Conservation (phyloP, 2,888 invertebrate species). For the Amblyteles armatorius region DNA sequence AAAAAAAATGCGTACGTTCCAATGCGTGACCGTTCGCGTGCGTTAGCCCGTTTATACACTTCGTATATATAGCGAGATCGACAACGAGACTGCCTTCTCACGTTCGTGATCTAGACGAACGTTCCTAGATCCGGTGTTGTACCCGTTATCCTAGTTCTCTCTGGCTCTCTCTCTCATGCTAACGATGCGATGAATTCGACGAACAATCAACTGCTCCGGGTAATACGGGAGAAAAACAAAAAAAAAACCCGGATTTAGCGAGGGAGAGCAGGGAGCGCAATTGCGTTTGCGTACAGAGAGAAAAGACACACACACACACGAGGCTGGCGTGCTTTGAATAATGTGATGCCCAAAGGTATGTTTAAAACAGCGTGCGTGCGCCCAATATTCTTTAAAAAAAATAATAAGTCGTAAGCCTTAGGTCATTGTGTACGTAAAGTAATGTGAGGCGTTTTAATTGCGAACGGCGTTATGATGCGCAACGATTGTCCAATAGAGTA, state of each 20-base stretch:
- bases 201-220: slow-evolving; percentile 77
- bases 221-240: slow-evolving; percentile 41
- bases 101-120: slow-evolving; percentile 75
- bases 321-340: slow-evolving; percentile 82
- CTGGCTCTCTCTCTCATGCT: slow-evolving; percentile 32
- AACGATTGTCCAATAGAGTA: slow-evolving; percentile 20
- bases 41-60: slow-evolving; percentile 73
- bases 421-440: slow-evolving; percentile 28
- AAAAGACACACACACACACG: slow-evolving; percentile 69
- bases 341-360: slow-evolving; percentile 81
- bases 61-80: slow-evolving; percentile 65
- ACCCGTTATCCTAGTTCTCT: slow-evolving; percentile 74
- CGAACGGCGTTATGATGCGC: slow-evolving; percentile 52
- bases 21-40: slow-evolving; percentile 67
- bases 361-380: slow-evolving; percentile 78
- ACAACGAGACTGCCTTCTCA: slow-evolving; percentile 74
- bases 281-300: slow-evolving; percentile 79
- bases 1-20: slow-evolving; percentile 54
- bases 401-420: slow-evolving; percentile 43
- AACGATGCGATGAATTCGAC: slow-evolving; percentile 66
- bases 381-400: slow-evolving; percentile 70
- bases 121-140: slow-evolving; percentile 74
- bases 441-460: slow-evolving; percentile 51
- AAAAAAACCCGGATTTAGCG: slow-evolving; percentile 75
- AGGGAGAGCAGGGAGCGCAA: slow-evolving; percentile 72